phyloP scores from a whole-genome alignment of 2,113 vertebrate genomes.

The Nansenia antarctica region DNA sequence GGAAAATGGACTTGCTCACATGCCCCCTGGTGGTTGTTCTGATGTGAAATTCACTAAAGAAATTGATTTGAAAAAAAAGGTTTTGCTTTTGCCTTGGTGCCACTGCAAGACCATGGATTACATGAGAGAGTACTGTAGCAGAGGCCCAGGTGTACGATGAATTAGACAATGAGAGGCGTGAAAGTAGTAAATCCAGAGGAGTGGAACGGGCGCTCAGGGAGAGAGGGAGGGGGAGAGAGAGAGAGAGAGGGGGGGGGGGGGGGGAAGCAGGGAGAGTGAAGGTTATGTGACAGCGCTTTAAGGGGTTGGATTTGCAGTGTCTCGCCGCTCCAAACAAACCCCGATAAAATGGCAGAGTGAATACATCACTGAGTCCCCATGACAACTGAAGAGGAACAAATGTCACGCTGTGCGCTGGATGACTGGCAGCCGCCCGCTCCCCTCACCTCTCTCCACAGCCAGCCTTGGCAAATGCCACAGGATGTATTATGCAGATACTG shows the following conservation, averaged over 20 bases:
- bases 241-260: too few species aligned
- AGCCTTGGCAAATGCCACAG: slow-evolving; percentile 39
- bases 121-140: too few species aligned
- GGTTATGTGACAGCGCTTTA: slow-evolving; percentile 21
- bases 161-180: slow-evolving; percentile 63
- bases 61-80: too few species aligned
- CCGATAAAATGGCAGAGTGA: slow-evolving; percentile 24
- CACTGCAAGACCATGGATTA: too few species aligned
- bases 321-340: slow-evolving; percentile 28
- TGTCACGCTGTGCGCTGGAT: slow-evolving; percentile 35
- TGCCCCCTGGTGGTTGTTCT: too few species aligned
- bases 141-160: slow-evolving; percentile 53
- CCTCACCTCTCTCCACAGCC: slow-evolving; percentile 26
- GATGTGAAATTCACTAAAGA: too few species aligned
- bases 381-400: slow-evolving; percentile 43
- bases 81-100: too few species aligned
- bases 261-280: not conserved
- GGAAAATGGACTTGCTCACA: too few species aligned
- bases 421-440: slow-evolving; percentile 31
- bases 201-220: slow-evolving; percentile 49
- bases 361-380: slow-evolving; percentile 35
- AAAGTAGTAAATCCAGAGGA: slow-evolving; percentile 52
- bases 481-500: slow-evolving; percentile 43
- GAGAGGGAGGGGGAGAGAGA: slow-evolving; percentile 8
- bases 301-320: slow-evolving; percentile 31